Evolutionary conservation across 2,888 invertebrate species (phyloP), one percentile per base, ranked within the genome.

Genomic region (Brachypterus glaber): DNA sequence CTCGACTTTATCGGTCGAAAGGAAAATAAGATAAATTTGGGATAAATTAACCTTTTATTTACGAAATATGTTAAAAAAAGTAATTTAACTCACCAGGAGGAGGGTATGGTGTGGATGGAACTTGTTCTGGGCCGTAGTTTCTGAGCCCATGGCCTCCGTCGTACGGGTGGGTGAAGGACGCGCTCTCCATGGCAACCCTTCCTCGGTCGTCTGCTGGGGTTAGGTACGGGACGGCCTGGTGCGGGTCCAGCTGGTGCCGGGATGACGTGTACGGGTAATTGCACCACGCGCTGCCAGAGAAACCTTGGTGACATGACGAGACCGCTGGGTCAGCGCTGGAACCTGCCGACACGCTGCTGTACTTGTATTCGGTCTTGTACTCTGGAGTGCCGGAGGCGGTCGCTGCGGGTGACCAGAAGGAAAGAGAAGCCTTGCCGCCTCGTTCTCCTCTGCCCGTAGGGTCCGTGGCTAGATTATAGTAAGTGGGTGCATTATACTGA

Each of bases 71-170:
- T n/a, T n/a, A n/a, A n/a, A n/a, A n/a, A n/a, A n/a, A n/a, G n/a
- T n/a, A n/a, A n/a, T n/a, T n/a, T n/a, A n/a, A 54, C 58, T 60
- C 57, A 77, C 85, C 83, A 75, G 84, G 79, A 58, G 84, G 80
- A 58, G 82, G 81, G 57, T 84, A 85, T 27, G 84, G 82, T 41
- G 79, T 80, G 54, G 80, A 77, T 53, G 79, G 78, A 48, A 82
- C 82, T 30, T 77, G 75, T 62, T 82, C 82, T 2, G 79, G 77
- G 36, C 70, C 72, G 63, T 85, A 85, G 66, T 81, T 83, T 57
- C 84, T 73, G 39, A 84, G 73, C 36, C 79, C 77, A 60, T 84
- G 84, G 39, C 81, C 75, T 37, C 63, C 60, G 46, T 64, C 64
- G 52, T 64, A 63, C 50, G 82, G 82, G 64, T 84, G 83, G 25